These are phyloP conservation scores for Spongilla lacustris DNA, from an alignment of 37 sponge, comb jelly and placozoan species.

Conservation along the genomic window DNA sequence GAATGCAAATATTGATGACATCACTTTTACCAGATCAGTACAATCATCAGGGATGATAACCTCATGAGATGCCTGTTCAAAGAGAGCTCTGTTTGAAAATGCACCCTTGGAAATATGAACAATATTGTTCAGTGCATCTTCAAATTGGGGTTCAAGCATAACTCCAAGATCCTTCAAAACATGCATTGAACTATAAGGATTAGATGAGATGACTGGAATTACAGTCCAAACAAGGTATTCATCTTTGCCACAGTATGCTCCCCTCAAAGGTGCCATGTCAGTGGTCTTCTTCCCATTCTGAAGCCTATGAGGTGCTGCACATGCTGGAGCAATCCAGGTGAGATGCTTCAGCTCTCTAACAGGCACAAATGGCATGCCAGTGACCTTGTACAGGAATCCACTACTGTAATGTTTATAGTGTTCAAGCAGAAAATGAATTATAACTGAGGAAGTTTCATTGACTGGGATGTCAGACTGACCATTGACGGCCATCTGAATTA, in stretches of 20 bases:
- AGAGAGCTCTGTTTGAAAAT: slow-evolving; percentile 12
- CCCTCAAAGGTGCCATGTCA: background rate
- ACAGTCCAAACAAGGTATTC: slow-evolving; percentile 53
- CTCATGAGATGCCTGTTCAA: slow-evolving; percentile 24
- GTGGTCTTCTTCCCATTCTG: background rate
- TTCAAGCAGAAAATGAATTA: background rate
- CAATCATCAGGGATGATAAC: background rate
- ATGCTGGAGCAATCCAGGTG: slow-evolving; percentile 42
- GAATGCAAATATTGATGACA: slow-evolving; percentile 8
- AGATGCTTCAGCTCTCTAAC: background rate
- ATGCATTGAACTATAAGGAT: no score
- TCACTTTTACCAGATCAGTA: slow-evolving; percentile 4
- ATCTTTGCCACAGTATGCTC: background rate
- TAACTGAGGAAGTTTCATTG: background rate
- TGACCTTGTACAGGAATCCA: slow-evolving; percentile 10
- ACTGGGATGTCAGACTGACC: background rate
- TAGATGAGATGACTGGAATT: slow-evolving; percentile 38
- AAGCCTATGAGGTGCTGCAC: background rate
- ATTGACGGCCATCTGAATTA: slow-evolving; percentile 6
- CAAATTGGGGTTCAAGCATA: background rate
- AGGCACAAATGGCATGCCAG: slow-evolving; percentile 39
- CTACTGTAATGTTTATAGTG: background rate
- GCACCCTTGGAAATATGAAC: slow-evolving; percentile 22
- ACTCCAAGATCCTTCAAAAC: slow-evolving; percentile 2
- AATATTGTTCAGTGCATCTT: slow-evolving; percentile 44